These are phyloP conservation scores for Limanda limanda DNA, from an alignment of 2,113 vertebrate species.

Conservation along the genomic window DNA sequence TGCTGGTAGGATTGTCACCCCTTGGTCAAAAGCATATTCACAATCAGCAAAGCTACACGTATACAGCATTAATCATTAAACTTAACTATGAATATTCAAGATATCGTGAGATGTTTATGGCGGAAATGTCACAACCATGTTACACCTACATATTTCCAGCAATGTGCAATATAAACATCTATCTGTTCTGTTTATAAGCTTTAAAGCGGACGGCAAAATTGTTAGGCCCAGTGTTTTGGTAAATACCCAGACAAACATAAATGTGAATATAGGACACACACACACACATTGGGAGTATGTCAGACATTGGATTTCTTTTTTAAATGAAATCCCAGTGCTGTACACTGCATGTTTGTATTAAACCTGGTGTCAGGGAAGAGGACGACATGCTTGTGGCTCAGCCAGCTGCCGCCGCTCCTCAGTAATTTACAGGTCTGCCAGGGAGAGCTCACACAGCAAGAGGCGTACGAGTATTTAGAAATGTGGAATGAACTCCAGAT, in stretches of 20 bases:
- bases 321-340: conserved; percentile 3
- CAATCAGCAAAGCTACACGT: conserved; percentile 3
- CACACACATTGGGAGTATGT: background rate
- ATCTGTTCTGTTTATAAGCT: background rate
- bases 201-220: no score
- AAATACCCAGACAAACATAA: background rate
- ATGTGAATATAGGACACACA: background rate
- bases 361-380: conserved; percentile 28
- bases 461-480: conserved; percentile 40
- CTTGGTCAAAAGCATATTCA: conserved; percentile 17
- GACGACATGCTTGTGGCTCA: conserved; percentile 24
- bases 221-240: no score
- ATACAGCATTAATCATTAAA: conserved; percentile 6
- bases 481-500: conserved; percentile 55
- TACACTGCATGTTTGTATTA: conserved; percentile 10
- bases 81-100: conserved; percentile 3
- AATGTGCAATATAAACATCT: background rate
- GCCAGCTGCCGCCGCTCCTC: conserved; percentile 28
- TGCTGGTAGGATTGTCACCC: background rate
- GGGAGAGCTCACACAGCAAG: conserved; percentile 25
- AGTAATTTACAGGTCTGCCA: conserved; percentile 47
- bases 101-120: background rate
- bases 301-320: background rate
- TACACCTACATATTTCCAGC: background rate
- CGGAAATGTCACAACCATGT: background rate